phyloP scores from a whole-genome alignment of 1,140 invertebrate species.

The Mya arenaria region DNA sequence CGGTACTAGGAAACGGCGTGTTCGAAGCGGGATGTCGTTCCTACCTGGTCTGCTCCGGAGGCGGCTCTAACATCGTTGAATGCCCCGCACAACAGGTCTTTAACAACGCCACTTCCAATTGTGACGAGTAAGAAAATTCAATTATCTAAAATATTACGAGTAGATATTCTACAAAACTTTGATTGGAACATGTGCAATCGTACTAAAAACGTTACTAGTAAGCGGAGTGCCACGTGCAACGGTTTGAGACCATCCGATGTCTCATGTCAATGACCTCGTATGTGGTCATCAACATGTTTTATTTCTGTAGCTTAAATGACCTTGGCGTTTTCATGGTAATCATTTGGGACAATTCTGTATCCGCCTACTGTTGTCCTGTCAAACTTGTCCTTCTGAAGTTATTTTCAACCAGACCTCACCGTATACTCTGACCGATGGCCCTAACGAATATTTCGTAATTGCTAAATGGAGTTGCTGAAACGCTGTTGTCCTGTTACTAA shows the following conservation, averaged over 20 bases:
- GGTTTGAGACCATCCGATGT: not conserved
- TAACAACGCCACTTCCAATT: slow-evolving; percentile 50
- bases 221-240: not conserved
- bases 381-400: too few relatives aligned
- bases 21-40: slow-evolving; percentile 63
- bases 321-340: too few relatives aligned
- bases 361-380: too few relatives aligned
- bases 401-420: not conserved
- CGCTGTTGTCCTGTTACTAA: not conserved
- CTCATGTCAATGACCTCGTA: not conserved
- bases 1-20: slow-evolving; percentile 35
- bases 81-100: slow-evolving; percentile 55
- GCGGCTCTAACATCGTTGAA: slow-evolving; percentile 44
- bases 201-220: not conserved
- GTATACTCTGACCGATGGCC: not conserved
- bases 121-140: slow-evolving; percentile 62
- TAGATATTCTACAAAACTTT: not conserved
- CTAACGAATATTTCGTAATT: not conserved
- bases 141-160: not conserved
- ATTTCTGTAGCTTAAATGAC: not conserved
- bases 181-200: not conserved
- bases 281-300: not conserved
- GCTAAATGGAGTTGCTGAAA: not conserved
- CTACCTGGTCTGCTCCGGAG: slow-evolving; percentile 46
- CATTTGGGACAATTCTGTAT: too few relatives aligned